Evolutionary conservation across 2,888 invertebrate species (phyloP).

Genomic region (Sinohyriopsis cumingii): DNA sequence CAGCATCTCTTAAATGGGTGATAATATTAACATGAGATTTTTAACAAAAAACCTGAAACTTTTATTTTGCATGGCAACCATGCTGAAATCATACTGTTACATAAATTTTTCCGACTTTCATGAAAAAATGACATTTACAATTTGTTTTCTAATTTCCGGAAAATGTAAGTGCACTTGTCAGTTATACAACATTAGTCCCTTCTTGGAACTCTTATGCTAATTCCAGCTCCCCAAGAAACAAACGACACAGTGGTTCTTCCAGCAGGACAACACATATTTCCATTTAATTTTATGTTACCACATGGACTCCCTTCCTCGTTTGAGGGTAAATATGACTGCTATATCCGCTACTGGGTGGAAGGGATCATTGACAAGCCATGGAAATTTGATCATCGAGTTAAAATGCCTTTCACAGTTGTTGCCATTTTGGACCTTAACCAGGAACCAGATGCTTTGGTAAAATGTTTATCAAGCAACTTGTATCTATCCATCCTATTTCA

Average conservation of each 20-base stretch:
- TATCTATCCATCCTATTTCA: too few relatives aligned
- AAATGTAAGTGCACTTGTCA: too few relatives aligned
- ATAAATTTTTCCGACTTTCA: too few relatives aligned
- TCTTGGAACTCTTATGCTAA: too few relatives aligned
- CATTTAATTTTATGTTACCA: constrained; percentile 84
- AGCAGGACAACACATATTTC: constrained; percentile 82
- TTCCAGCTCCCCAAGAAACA: not conserved
- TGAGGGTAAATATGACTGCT: constrained; percentile 44
- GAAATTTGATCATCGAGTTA: constrained; percentile 88
- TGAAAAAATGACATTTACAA: too few relatives aligned
- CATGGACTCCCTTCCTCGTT: constrained; percentile 67
- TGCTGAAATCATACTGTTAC: too few relatives aligned
- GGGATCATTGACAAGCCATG: constrained; percentile 86
- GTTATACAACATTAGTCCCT: too few relatives aligned
- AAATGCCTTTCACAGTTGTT: constrained; percentile 86
- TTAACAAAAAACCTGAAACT: too few relatives aligned
- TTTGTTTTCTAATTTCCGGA: too few relatives aligned
- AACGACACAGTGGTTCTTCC: constrained; percentile 73
- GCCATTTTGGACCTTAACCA: constrained; percentile 86
- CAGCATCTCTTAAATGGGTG: too few relatives aligned
- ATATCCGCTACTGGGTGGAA: constrained; percentile 86
- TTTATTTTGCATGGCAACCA: too few relatives aligned
- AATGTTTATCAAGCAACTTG: not conserved
- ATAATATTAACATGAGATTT: too few relatives aligned
- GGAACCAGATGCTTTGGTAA: constrained; percentile 47